Evolutionary conservation across 2,888 invertebrate species (phyloP).

Genomic region (Eupeodes luniger): DNA sequence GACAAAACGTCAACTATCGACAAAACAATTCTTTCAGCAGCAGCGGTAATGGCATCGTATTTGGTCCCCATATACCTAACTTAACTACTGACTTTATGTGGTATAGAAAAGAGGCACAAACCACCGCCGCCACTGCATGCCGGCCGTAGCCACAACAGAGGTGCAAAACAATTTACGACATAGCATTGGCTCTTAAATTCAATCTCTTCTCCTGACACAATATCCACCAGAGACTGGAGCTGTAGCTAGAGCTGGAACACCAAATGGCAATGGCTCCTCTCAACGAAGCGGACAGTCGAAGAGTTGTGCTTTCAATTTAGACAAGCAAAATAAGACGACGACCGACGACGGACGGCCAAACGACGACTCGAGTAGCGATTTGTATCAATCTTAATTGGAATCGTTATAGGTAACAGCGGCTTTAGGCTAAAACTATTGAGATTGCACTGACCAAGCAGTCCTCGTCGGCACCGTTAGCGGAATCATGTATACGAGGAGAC

Average conservation of each 20-base stretch:
- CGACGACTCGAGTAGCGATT: conserved; percentile 61
- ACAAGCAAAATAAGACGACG: conserved; percentile 36
- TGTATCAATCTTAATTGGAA: conserved; percentile 76
- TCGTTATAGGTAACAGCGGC: conserved; percentile 72
- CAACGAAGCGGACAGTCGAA: not conserved
- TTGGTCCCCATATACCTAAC: not conserved
- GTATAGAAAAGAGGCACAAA: not conserved
- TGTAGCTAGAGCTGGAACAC: conserved; percentile 42
- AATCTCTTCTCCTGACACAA: conserved; percentile 67
- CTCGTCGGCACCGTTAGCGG: conserved; percentile 39
- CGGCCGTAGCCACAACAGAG: not conserved
- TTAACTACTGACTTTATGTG: not conserved
- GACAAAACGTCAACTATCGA: conserved; percentile 71
- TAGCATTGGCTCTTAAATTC: conserved; percentile 68
- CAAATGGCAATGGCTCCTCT: conserved; percentile 49
- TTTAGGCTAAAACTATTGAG: conserved; percentile 71
- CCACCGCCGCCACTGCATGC: too few relatives aligned
- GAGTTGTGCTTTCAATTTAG: conserved; percentile 43
- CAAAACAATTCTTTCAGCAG: conserved; percentile 66
- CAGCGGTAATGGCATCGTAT: not conserved
- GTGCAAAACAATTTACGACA: conserved; percentile 69
- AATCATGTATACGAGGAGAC: not conserved
- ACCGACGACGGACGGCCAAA: not conserved
- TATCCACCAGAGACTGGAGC: not conserved
- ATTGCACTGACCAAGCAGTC: conserved; percentile 61